A percentile compares a stretch with the other conserved stretches of the same genome.
These are phyloP conservation scores for Mesocentrotus franciscanus DNA, from an alignment of 53 echinoderm and acorn worm species.

Conservation along the genomic window DNA sequence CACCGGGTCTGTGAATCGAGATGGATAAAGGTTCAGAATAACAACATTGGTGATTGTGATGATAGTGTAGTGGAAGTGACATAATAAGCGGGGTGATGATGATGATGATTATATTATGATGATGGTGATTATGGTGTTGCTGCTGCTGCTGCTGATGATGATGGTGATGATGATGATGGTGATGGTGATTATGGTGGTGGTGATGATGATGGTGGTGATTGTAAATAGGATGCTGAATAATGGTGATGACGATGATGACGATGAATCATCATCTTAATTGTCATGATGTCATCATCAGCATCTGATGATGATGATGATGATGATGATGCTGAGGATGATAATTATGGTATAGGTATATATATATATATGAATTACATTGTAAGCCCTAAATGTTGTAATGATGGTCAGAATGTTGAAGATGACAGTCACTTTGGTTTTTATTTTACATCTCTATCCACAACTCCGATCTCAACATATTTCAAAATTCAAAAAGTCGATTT, in stretches of 20 bases:
- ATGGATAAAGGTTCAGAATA: not conserved
- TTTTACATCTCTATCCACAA: too few species aligned
- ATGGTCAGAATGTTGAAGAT: too few species aligned
- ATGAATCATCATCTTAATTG: too few species aligned
- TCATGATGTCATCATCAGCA: too few species aligned
- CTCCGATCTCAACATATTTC: too few species aligned
- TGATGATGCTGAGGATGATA: not conserved
- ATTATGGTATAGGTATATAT: too few species aligned
- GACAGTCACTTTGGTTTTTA: too few species aligned
- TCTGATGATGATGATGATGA: not conserved
- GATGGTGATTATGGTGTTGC: not conserved
- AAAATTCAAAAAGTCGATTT: too few species aligned
- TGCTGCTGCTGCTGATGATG: conserved; percentile 2
- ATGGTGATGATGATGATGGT: conserved; percentile 22
- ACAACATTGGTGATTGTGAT: not conserved
- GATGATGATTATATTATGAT: not conserved
- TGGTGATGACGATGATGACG: conserved; percentile 10
- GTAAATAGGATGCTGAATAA: too few species aligned
- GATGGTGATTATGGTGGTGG: conserved; percentile 49
- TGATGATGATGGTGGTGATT: conserved; percentile 46
- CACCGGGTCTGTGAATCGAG: not conserved
- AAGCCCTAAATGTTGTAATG: not conserved
- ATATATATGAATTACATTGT: not conserved
- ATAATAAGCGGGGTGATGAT: not conserved
- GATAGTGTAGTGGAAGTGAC: not conserved